Evolutionary conservation across 2,113 vertebrate genomes (phyloP).

Genomic region (Hippocampus mohnikei): DNA sequence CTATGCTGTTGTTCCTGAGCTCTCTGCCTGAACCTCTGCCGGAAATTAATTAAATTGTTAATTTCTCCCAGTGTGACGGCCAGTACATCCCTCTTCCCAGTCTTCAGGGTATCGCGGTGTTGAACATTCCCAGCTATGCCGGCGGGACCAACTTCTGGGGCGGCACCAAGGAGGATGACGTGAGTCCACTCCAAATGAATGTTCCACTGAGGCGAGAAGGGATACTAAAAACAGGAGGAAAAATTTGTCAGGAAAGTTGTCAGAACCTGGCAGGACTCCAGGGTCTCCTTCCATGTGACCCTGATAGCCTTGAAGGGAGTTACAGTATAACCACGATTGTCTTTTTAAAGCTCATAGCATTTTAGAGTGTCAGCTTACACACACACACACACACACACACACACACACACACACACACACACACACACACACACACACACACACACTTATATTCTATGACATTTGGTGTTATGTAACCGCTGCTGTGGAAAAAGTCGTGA

Average conservation of each 20-base stretch:
- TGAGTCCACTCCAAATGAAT: slow-evolving; percentile 70
- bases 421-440: slow-evolving; percentile 17
- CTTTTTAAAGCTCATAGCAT: slow-evolving; percentile 46
- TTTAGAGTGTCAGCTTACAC: slow-evolving; percentile 28
- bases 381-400: slow-evolving; percentile 7
- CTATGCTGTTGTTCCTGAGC: background rate
- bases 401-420: slow-evolving; percentile 30
- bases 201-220: background rate
- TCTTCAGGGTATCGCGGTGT: slow-evolving; percentile 94
- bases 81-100: slow-evolving; percentile 98
- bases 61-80: slow-evolving; percentile 85
- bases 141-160: slow-evolving; percentile 99
- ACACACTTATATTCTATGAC: slow-evolving; percentile 30
- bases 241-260: background rate
- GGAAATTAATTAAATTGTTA: background rate
- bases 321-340: slow-evolving; percentile 26
- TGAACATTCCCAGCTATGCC: slow-evolving; percentile 97
- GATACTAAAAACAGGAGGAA: background rate
- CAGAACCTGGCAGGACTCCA: background rate
- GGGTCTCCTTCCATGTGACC: slow-evolving; percentile 25
- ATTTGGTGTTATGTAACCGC: slow-evolving; percentile 41
- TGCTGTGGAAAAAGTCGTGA: slow-evolving; percentile 15
- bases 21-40: background rate
- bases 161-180: slow-evolving; percentile 97
- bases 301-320: slow-evolving; percentile 12